Conservation (phyloP, 2,888 invertebrate species). For the Vesta saturnalis region DNA sequence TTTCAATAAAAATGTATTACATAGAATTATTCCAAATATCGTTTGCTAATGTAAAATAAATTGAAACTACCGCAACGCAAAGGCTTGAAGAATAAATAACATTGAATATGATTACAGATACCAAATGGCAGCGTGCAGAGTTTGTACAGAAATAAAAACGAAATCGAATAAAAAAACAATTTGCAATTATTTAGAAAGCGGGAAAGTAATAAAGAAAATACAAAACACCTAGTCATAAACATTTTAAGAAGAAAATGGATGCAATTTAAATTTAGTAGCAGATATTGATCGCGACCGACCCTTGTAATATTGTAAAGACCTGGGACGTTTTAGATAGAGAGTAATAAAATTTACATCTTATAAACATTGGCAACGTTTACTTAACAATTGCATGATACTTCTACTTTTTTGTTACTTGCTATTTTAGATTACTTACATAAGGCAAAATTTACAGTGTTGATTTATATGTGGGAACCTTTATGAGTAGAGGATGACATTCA, state of each 20-base stretch:
- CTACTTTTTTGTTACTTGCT: not conserved
- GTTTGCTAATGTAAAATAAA: too few species aligned
- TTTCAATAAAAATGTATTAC: too few species aligned
- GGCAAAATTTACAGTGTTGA: too few species aligned
- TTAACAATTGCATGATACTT: not conserved
- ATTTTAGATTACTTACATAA: too few species aligned
- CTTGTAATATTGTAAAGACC: not conserved
- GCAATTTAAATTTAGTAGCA: not conserved
- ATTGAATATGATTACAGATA: too few species aligned
- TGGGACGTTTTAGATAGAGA: not conserved
- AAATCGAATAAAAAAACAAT: not conserved
- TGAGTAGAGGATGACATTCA: not conserved
- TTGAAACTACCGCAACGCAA: too few species aligned
- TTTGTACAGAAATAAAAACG: not conserved
- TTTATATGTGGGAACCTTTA: not conserved
- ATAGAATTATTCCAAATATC: too few species aligned
- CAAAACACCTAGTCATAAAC: not conserved
- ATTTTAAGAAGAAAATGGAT: not conserved
- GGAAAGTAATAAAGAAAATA: not conserved
- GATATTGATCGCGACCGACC: not conserved
- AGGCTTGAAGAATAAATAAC: too few species aligned
- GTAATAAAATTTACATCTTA: conserved; percentile 1
- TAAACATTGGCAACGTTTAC: too few species aligned
- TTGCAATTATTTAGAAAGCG: conserved; percentile 1
- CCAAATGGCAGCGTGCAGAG: too few species aligned